These are phyloP conservation scores for Tenrec ecaudatus DNA, from an alignment of 2,113 vertebrate genomes.

Conservation along the genomic window DNA sequence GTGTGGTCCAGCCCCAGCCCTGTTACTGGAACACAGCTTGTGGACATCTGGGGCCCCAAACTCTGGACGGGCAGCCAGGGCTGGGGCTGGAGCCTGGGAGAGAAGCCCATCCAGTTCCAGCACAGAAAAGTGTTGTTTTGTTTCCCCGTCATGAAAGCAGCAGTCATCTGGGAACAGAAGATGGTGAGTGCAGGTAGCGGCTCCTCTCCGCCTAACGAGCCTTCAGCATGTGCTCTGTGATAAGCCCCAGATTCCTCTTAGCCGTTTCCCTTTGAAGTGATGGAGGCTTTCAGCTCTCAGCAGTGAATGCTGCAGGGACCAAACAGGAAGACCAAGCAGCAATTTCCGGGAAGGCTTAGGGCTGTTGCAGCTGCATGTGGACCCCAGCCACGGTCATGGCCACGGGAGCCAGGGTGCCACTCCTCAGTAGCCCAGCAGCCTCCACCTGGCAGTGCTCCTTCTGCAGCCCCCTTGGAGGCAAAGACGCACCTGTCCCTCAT, in stretches of 20 bases:
- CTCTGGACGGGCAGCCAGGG: not conserved
- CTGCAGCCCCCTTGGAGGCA: not conserved
- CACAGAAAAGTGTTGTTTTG: not conserved
- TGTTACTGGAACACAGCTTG: not conserved
- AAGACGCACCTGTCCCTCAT: not conserved
- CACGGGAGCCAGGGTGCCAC: not conserved
- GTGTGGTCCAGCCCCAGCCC: not conserved
- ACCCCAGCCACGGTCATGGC: not conserved
- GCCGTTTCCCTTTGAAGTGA: not conserved
- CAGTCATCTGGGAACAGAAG: constrained; percentile 59
- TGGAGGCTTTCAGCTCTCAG: not conserved
- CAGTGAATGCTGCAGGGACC: not conserved
- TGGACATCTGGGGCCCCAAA: not conserved
- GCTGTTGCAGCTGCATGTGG: not conserved
- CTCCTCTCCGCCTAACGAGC: not conserved
- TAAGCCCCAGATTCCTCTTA: constrained; percentile 2
- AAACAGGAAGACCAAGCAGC: not conserved
- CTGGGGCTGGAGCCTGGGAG: not conserved
- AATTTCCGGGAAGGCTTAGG: not conserved
- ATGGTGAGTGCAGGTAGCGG: not conserved
- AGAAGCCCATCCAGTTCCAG: not conserved
- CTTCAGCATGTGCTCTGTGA: not conserved
- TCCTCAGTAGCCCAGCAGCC: not conserved
- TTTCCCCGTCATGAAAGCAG: constrained; percentile 56
- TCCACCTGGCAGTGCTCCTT: not conserved